Evolutionary conservation across 2,113 vertebrate genomes (phyloP).

Genomic region (Pseudopipra pipra): DNA sequence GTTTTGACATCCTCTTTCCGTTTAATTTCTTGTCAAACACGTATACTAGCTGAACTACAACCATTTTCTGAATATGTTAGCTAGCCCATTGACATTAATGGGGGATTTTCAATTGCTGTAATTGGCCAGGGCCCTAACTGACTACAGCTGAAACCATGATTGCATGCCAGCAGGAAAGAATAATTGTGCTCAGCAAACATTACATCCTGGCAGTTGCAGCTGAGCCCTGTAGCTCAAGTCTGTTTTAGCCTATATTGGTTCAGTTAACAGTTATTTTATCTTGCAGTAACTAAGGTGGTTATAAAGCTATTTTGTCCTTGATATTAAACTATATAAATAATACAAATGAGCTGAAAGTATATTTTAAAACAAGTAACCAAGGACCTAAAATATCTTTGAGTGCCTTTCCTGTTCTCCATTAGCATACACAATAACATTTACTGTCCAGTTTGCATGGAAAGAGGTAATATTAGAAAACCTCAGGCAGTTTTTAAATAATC

Average conservation of each 20-base stretch:
- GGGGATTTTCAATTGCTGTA: not conserved
- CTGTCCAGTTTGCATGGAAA: not conserved
- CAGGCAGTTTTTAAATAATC: not conserved
- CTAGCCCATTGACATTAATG: not conserved
- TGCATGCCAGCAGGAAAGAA: slow-evolving; percentile 13
- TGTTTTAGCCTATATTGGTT: not conserved
- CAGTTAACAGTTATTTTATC: not conserved
- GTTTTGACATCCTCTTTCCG: not conserved
- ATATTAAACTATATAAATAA: not conserved
- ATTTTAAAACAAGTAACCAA: not conserved
- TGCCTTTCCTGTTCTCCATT: not conserved
- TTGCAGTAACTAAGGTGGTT: not conserved
- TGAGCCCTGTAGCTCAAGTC: not conserved
- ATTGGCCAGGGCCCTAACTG: not conserved
- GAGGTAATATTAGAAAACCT: not conserved
- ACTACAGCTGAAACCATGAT: slow-evolving; percentile 8
- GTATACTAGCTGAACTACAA: not conserved
- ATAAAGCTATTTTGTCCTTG: not conserved
- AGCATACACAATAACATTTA: accelerated
- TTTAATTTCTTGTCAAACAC: not conserved
- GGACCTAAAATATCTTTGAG: not conserved
- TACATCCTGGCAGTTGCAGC: not conserved
- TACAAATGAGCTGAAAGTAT: not conserved
- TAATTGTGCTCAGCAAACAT: not conserved
- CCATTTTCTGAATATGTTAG: not conserved